A percentile compares a stretch with the other conserved stretches of the same genome.
These are phyloP conservation scores for Melanophora roralis DNA, from an alignment of 2,888 invertebrate species.

Conservation along the genomic window DNA sequence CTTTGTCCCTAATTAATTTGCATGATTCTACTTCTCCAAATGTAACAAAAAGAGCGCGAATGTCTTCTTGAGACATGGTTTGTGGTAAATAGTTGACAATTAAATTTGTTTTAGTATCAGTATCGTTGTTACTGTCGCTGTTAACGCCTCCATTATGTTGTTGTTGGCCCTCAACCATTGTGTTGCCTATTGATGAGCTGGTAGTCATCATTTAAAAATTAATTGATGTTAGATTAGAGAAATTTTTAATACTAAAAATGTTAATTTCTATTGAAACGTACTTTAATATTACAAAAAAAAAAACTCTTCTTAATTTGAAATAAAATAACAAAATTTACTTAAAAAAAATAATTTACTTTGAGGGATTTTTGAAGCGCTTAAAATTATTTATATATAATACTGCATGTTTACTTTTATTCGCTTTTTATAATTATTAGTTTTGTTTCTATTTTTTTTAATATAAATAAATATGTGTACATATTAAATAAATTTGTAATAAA, in stretches of 20 bases:
- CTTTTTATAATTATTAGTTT: constrained; percentile 16
- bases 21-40: constrained; percentile 98
- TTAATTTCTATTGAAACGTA: constrained; percentile 32
- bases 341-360: not conserved
- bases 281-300: constrained; percentile 13
- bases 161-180: constrained; percentile 82
- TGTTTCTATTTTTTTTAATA: not conserved
- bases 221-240: constrained; percentile 34
- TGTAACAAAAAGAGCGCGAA: constrained; percentile 94
- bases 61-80: constrained; percentile 96
- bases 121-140: constrained; percentile 70
- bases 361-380: not conserved
- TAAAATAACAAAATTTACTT: constrained; percentile 35
- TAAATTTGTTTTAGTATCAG: constrained; percentile 95
- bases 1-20: constrained; percentile 97
- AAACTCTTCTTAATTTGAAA: constrained; percentile 8
- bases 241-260: constrained; percentile 33
- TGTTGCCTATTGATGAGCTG: constrained; percentile 63
- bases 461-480: constrained; percentile 14
- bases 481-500: constrained; percentile 40
- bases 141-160: constrained; percentile 79
- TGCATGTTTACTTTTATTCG: constrained; percentile 45
- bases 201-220: constrained; percentile 65
- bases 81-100: constrained; percentile 98
- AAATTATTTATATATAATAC: constrained; percentile 53